phyloP scores from a whole-genome alignment of 2,888 invertebrate genomes.

The Penaeus monodon region DNA sequence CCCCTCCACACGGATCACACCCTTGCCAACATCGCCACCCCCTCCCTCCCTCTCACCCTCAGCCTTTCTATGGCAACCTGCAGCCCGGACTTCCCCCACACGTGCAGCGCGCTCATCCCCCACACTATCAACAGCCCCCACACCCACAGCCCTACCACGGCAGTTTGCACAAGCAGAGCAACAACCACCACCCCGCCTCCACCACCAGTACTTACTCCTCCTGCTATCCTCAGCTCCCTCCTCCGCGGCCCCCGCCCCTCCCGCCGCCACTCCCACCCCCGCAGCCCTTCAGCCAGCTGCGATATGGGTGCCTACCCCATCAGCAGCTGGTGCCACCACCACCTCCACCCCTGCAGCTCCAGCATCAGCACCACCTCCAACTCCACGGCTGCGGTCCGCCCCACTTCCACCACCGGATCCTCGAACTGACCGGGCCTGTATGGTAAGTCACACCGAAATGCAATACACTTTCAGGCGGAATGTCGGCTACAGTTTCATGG shows the following conservation, averaged over 20 bases:
- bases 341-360: slow-evolving; percentile 35
- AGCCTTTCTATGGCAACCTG: slow-evolving; percentile 22
- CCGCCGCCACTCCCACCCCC: slow-evolving; percentile 50
- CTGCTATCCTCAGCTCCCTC: slow-evolving; percentile 35
- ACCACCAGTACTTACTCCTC: slow-evolving; percentile 7
- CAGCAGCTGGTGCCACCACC: slow-evolving; percentile 63
- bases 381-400: slow-evolving; percentile 24
- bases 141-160: not conserved
- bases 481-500: not conserved
- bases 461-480: not conserved
- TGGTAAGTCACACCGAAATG: not conserved
- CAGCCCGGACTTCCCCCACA: slow-evolving; percentile 15
- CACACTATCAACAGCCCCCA: slow-evolving; percentile 22
- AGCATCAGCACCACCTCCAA: slow-evolving; percentile 13
- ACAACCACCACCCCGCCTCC: slow-evolving; percentile 2
- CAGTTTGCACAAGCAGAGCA: not conserved
- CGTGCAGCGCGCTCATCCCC: slow-evolving; percentile 15
- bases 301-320: slow-evolving; percentile 61
- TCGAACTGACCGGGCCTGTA: slow-evolving; percentile 22
- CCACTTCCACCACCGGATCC: slow-evolving; percentile 36
- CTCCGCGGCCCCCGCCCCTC: slow-evolving; percentile 55
- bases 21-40: slow-evolving; percentile 18
- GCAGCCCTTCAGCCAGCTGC: slow-evolving; percentile 51
- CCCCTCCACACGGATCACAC: slow-evolving; percentile 27
- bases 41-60: slow-evolving; percentile 23